Conservation (phyloP, 1,140 invertebrate species). For the Hormaphis cornu region DNA sequence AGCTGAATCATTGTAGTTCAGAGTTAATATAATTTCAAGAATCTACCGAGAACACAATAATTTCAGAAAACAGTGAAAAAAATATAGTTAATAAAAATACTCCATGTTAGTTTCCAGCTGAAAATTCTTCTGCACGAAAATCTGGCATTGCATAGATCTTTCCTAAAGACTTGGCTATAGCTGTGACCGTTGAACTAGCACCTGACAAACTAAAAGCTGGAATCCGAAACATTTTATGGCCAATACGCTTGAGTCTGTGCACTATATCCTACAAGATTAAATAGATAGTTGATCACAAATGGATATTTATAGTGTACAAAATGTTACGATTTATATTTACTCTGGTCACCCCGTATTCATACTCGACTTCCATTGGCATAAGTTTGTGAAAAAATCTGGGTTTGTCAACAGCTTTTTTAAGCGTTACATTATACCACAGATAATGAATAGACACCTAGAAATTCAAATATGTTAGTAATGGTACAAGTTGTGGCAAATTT, state of each 20-base stretch:
- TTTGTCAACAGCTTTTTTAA: constrained; percentile 81
- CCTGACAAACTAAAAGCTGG: background rate
- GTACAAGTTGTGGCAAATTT: too few species aligned
- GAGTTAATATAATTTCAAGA: too few species aligned
- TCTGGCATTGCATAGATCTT: constrained; percentile 32
- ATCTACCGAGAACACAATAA: too few species aligned
- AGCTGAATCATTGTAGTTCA: too few species aligned
- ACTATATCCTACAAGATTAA: constrained; percentile 31
- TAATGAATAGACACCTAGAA: constrained; percentile 66
- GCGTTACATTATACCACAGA: constrained; percentile 71
- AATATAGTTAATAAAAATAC: too few species aligned
- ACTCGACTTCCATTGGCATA: constrained; percentile 66
- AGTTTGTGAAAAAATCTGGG: constrained; percentile 88
- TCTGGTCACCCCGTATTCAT: constrained; percentile 66
- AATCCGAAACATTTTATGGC: too few species aligned
- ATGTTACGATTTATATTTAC: constrained; percentile 42
- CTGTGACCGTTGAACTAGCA: constrained; percentile 27
- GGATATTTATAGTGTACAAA: background rate
- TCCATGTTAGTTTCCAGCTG: constrained; percentile 29
- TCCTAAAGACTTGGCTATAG: constrained; percentile 14
- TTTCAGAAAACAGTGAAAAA: too few species aligned
- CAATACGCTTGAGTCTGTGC: constrained; percentile 16
- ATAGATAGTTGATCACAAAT: background rate
- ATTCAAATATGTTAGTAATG: background rate
- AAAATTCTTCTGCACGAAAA: constrained; percentile 32